Percentiles rank a stretch among this genome's conserved stretches.
phyloP scores from a whole-genome alignment of 2,888 invertebrate species.

The Dryocosmus kuriphilus region DNA sequence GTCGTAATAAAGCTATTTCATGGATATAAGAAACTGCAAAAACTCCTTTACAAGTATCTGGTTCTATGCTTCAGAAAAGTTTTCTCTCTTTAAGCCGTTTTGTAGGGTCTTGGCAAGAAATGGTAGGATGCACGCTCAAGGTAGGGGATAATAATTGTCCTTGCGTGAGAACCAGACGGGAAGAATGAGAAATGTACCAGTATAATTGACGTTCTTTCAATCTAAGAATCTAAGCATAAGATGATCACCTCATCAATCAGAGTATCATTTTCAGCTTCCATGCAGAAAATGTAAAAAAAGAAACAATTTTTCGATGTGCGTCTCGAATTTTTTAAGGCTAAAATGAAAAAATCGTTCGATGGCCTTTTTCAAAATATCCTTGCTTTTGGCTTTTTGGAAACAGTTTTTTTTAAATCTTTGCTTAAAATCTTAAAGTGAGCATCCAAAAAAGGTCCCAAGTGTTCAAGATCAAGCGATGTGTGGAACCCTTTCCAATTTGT shows the following conservation, averaged over 20 bases:
- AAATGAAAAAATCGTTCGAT: no score
- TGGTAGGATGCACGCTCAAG: conserved; percentile 46
- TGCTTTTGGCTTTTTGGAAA: no score
- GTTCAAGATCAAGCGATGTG: no score
- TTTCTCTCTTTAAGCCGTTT: conserved; percentile 13
- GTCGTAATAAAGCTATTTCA: conserved; percentile 14
- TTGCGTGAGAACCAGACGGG: conserved; percentile 65
- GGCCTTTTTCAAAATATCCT: no score
- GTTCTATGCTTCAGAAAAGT: conserved; percentile 10
- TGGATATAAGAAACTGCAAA: neutral
- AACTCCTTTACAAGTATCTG: conserved; percentile 27
- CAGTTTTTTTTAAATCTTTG: no score
- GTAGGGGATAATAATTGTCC: conserved; percentile 62
- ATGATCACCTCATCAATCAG: neutral
- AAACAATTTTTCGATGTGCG: no score
- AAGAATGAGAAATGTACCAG: conserved; percentile 64
- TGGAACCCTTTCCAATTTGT: no score
- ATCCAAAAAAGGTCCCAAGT: no score
- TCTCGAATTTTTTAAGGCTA: no score
- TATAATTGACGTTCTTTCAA: conserved; percentile 44
- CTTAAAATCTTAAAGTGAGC: no score
- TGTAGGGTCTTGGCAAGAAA: conserved; percentile 44
- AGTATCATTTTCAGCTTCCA: neutral
- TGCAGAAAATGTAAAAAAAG: no score
- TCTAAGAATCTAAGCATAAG: neutral